Evolutionary conservation across 2,113 vertebrate genomes (phyloP).

Genomic region (Orycteropus afer): DNA sequence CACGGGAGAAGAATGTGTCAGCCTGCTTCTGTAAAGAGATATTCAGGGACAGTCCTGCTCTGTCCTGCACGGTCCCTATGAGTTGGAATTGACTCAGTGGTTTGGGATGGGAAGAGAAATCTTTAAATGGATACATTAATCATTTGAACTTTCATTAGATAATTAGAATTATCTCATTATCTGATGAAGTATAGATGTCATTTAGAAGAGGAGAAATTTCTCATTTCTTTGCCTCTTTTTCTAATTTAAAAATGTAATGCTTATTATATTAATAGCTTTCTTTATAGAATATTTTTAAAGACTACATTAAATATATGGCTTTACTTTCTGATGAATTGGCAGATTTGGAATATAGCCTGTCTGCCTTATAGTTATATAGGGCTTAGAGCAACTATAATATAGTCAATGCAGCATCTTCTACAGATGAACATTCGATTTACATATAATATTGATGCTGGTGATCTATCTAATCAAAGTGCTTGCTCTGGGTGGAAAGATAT

Average conservation of each 20-base stretch:
- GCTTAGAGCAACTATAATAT: neutral
- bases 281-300: slow-evolving; percentile 8
- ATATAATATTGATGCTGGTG: neutral
- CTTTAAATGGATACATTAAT: neutral
- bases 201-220: neutral
- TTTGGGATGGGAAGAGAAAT: neutral
- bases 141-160: neutral
- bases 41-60: too few species aligned
- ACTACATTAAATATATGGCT: neutral
- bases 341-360: slow-evolving; percentile 24
- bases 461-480: neutral
- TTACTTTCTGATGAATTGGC: neutral
- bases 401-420: neutral
- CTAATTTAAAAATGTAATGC: neutral
- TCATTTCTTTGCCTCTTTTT: neutral
- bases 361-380: neutral
- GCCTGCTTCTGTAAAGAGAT: neutral
- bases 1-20: neutral
- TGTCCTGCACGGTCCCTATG: too few species aligned
- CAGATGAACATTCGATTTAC: neutral
- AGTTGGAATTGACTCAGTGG: neutral
- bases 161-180: neutral
- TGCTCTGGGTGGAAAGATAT: neutral
- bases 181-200: neutral
- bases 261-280: neutral